Percentiles rank a stretch among this genome's conserved stretches.
phyloP scores from a whole-genome alignment of 1,140 invertebrate species.

The Cyphomyrmex costatus region DNA sequence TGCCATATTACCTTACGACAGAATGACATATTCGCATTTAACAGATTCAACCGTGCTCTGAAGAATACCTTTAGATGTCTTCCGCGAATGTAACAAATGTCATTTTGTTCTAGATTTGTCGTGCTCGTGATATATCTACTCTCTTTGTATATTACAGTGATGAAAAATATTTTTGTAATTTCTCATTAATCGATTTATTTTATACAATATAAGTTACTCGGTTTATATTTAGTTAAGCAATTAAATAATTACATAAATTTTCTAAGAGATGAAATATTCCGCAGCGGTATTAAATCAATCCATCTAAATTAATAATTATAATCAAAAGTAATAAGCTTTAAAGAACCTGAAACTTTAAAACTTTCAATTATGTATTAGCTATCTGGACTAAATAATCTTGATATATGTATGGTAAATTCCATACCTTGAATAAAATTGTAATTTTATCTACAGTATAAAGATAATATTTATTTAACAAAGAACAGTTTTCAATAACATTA shows the following conservation, averaged over 20 bases:
- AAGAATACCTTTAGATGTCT: slow-evolving; percentile 7
- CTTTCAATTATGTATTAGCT: neutral
- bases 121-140: neutral
- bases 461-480: neutral
- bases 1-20: slow-evolving; percentile 22
- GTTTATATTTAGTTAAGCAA: neutral
- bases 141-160: neutral
- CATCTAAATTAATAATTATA: slow-evolving; percentile 7
- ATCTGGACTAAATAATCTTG: neutral
- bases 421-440: neutral
- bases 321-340: neutral
- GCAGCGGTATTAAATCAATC: neutral
- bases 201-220: neutral
- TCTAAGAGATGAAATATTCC: neutral
- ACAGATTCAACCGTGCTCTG: neutral
- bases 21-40: slow-evolving; percentile 5
- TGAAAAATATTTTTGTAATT: neutral
- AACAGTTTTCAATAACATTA: neutral
- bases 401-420: neutral
- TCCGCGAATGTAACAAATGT: neutral
- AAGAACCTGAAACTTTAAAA: slow-evolving; percentile 5
- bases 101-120: neutral
- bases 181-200: neutral
- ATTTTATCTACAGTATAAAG: neutral
- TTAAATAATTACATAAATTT: neutral